Percentiles rank a stretch among this genome's conserved stretches.
These are phyloP conservation scores for Pseudochirops corinnae DNA, from an alignment of 2,797 vertebrate species.

Conservation along the genomic window DNA sequence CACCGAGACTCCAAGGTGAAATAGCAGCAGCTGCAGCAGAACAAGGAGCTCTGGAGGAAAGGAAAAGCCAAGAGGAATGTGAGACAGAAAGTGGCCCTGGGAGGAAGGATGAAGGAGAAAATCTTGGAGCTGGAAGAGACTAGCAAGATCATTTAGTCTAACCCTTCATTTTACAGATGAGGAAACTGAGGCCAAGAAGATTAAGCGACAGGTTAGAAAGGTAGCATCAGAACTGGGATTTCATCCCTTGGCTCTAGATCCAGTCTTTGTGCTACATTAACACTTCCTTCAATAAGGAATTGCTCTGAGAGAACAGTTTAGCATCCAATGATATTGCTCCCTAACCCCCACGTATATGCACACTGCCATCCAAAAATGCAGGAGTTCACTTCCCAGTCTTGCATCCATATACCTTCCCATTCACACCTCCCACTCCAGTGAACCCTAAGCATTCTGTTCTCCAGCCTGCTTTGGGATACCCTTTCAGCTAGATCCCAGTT, in stretches of 20 bases:
- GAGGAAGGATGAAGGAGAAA: not conserved
- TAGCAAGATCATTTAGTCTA: not conserved
- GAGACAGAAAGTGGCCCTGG: not conserved
- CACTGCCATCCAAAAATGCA: not conserved
- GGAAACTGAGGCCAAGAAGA: not conserved
- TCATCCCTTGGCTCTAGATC: not conserved
- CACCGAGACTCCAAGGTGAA: slow-evolving; percentile 88
- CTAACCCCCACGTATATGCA: slow-evolving; percentile 3
- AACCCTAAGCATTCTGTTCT: slow-evolving; percentile 55
- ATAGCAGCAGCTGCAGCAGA: slow-evolving; percentile 88
- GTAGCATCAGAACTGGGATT: not conserved
- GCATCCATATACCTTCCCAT: slow-evolving; percentile 43
- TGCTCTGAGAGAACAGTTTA: not conserved
- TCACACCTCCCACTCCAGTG: slow-evolving; percentile 68
- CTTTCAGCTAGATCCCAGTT: slow-evolving; percentile 1
- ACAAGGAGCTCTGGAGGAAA: slow-evolving; percentile 80
- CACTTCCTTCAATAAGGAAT: not conserved
- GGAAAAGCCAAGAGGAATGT: not conserved
- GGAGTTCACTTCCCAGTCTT: slow-evolving; percentile 41
- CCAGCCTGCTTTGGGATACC: slow-evolving; percentile 30
- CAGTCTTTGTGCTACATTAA: not conserved
- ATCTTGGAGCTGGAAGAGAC: not conserved
- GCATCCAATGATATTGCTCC: not conserved
- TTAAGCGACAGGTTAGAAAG: not conserved
- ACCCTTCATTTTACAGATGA: not conserved